Percentiles rank a stretch among this genome's conserved stretches.
phyloP scores from a whole-genome alignment of 92 coral and sea anemone species.

The Muricea muricata region DNA sequence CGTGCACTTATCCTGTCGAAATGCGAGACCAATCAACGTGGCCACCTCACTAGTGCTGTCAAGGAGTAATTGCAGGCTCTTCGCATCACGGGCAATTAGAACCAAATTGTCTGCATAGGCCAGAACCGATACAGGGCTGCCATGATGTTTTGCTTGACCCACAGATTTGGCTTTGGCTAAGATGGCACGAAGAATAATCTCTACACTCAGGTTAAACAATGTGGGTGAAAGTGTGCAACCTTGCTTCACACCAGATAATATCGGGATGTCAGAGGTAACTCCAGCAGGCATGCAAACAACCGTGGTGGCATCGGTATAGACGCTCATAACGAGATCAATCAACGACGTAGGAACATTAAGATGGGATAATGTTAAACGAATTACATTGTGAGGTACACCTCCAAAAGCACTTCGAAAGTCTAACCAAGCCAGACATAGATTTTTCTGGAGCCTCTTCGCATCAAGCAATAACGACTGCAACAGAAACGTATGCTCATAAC shows the following conservation, averaged over 20 bases:
- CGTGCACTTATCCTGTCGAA: conserved; percentile 39
- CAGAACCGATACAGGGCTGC: conserved; percentile 13
- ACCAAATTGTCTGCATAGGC: conserved; percentile 47
- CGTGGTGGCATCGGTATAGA: conserved; percentile 27
- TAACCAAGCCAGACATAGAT: conserved; percentile 26
- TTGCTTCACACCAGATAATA: conserved; percentile 43
- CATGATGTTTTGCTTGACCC: conserved; percentile 34
- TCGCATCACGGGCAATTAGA: conserved; percentile 8
- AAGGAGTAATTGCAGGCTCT: conserved; percentile 17
- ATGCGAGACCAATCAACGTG: conserved; percentile 39
- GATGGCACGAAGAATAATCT: conserved; percentile 21
- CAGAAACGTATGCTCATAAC: conserved; percentile 43
- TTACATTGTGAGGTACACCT: conserved; percentile 23
- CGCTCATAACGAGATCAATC: neutral
- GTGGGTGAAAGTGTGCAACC: conserved; percentile 37
- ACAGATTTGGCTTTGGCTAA: neutral
- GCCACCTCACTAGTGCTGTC: conserved; percentile 25
- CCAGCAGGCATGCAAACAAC: conserved; percentile 9
- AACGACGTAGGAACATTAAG: conserved; percentile 15
- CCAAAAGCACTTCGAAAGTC: conserved; percentile 43
- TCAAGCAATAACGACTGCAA: conserved; percentile 30
- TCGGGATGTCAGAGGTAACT: neutral
- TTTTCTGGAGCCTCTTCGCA: neutral
- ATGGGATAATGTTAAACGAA: neutral
- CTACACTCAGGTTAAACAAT: conserved; percentile 28